Conservation (phyloP, 2,113 vertebrate genomes). For the Hippocampus zosterae region DNA sequence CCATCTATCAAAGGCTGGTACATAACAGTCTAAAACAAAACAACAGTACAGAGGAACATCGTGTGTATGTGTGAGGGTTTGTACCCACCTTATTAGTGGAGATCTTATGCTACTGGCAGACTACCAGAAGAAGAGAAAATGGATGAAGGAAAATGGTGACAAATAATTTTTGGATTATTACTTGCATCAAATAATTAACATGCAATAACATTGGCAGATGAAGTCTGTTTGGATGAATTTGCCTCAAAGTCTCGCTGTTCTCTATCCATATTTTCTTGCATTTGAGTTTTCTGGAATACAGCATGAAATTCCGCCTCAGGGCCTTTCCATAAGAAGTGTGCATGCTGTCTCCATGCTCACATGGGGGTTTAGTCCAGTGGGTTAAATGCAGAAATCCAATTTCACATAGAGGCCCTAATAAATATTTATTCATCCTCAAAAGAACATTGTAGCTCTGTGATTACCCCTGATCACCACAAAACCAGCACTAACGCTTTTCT, state of each 20-base stretch:
- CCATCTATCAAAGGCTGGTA: constrained; percentile 11
- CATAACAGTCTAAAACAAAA: constrained; percentile 6
- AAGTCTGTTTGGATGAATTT: background rate
- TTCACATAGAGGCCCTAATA: background rate
- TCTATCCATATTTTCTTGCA: background rate
- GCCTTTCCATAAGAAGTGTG: background rate
- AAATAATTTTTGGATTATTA: background rate
- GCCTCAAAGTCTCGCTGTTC: background rate
- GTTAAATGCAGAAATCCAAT: background rate
- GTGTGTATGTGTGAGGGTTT: background rate
- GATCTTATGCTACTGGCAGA: background rate
- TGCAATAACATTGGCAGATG: background rate
- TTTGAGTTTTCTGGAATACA: background rate
- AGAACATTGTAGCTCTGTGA: background rate
- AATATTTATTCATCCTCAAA: background rate
- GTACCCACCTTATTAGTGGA: background rate
- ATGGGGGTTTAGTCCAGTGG: background rate
- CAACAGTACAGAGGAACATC: background rate
- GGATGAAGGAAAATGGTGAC: background rate
- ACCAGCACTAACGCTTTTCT: constrained; percentile 1
- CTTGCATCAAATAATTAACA: background rate
- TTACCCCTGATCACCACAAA: background rate
- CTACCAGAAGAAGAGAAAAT: background rate
- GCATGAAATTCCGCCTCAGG: background rate
- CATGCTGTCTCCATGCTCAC: background rate